Evolutionary conservation across 2,113 vertebrate genomes (phyloP).

Genomic region (Lathamus discolor): DNA sequence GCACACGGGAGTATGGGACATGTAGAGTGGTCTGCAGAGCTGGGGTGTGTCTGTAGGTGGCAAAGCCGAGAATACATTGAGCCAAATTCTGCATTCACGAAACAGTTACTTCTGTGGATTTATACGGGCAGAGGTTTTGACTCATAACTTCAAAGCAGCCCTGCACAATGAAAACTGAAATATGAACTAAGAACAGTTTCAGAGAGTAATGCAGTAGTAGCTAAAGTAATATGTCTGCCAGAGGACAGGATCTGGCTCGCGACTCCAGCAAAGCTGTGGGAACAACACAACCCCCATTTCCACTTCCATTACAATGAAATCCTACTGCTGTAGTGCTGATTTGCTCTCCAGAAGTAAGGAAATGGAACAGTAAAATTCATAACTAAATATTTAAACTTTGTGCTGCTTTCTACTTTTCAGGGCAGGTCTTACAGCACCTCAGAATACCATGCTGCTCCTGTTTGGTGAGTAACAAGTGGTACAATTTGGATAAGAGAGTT

Average conservation of each 20-base stretch:
- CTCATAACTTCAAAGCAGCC: neutral
- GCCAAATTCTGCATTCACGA: neutral
- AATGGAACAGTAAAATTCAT: neutral
- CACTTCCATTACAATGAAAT: neutral
- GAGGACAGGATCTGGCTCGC: neutral
- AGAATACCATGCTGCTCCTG: neutral
- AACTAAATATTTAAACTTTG: neutral
- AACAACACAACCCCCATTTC: neutral
- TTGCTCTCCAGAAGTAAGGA: neutral
- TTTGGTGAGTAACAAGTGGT: neutral
- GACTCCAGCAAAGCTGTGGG: neutral
- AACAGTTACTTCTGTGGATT: neutral
- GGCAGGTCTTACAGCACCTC: neutral
- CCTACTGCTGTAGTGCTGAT: neutral
- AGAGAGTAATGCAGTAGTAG: neutral
- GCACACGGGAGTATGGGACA: neutral
- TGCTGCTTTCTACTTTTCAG: neutral
- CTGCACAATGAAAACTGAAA: neutral
- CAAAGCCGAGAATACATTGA: neutral
- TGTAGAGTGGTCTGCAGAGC: neutral
- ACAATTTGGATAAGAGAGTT: neutral
- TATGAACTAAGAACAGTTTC: neutral
- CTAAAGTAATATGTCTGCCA: neutral
- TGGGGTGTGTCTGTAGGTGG: neutral
- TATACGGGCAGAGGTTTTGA: neutral